phyloP scores from a whole-genome alignment of 2,797 vertebrate genomes.

The Pipistrellus kuhlii region DNA sequence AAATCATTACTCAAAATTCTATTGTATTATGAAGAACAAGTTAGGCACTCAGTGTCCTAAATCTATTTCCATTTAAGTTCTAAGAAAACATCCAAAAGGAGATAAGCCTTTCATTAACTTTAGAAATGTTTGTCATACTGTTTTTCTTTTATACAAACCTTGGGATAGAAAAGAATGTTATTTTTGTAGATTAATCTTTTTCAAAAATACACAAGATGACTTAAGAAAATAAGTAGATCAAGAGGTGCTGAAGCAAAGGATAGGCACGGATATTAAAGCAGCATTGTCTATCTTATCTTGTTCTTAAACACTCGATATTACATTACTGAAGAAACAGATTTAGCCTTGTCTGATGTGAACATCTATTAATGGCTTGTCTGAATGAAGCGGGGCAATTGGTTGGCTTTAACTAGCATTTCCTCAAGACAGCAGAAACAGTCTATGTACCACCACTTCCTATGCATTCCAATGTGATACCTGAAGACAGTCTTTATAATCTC shows the following conservation, averaged over 20 bases:
- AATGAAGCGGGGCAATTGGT: conserved; percentile 65
- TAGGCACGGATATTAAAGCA: conserved; percentile 43
- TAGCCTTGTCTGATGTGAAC: conserved; percentile 74
- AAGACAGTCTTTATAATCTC: conserved; percentile 43
- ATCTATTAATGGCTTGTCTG: conserved; percentile 71
- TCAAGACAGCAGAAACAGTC: not conserved
- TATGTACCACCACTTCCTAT: not conserved
- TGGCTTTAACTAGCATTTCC: conserved; percentile 69
- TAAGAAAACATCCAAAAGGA: conserved; percentile 37
- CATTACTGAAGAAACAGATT: conserved; percentile 74
- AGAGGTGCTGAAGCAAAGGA: not conserved
- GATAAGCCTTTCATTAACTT: conserved; percentile 31
- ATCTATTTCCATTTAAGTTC: conserved; percentile 37
- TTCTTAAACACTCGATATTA: conserved; percentile 68
- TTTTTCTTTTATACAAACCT: conserved; percentile 2
- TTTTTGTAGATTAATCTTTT: conserved; percentile 38
- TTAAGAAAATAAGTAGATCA: conserved; percentile 50
- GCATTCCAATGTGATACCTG: not conserved
- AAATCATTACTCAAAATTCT: conserved; percentile 48
- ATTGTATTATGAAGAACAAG: conserved; percentile 21
- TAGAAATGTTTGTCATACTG: not conserved
- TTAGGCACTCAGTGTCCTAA: not conserved
- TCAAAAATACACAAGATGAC: not conserved
- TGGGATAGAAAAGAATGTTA: not conserved
- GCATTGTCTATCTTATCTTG: conserved; percentile 53